phyloP scores from a whole-genome alignment of 2,888 invertebrate species.

The Lissocephala sabroskyi region DNA sequence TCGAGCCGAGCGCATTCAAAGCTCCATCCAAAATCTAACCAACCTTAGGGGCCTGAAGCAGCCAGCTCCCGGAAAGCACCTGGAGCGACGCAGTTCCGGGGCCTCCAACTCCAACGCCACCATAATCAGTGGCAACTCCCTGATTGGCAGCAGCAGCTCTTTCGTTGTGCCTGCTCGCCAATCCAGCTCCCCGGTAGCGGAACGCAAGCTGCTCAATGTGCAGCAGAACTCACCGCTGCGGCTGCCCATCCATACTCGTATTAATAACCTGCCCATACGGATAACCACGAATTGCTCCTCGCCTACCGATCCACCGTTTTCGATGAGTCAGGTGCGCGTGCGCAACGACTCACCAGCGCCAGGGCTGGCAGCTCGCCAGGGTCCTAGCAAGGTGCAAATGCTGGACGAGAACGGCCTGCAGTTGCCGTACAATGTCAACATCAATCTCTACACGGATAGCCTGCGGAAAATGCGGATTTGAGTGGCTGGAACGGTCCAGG shows the following conservation, averaged over 20 bases:
- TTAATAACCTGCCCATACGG: conserved; percentile 44
- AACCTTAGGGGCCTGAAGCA: conserved; percentile 9
- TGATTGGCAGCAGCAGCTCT: neutral
- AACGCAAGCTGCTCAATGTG: neutral
- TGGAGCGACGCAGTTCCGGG: neutral
- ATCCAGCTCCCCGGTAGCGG: neutral
- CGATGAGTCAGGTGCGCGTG: conserved; percentile 27
- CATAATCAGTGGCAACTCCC: neutral
- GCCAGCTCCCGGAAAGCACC: neutral
- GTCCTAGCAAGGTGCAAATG: neutral
- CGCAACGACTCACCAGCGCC: conserved; percentile 10
- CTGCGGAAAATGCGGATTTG: conserved; percentile 26
- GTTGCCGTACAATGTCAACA: conserved; percentile 46
- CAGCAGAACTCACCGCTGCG: neutral
- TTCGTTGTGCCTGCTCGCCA: too few relatives aligned
- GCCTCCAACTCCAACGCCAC: conserved; percentile 23
- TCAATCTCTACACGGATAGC: conserved; percentile 57
- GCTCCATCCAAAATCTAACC: conserved; percentile 8
- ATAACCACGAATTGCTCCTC: conserved; percentile 26
- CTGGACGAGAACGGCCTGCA: neutral
- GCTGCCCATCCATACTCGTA: conserved; percentile 27
- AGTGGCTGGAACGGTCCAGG: neutral
- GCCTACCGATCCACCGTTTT: neutral
- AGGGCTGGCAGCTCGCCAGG: neutral
- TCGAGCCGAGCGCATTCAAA: conserved; percentile 12